Base-by-base conservation (phyloP, 2,113 vertebrate genomes). In the Onychostoma macrolepis region DNA sequence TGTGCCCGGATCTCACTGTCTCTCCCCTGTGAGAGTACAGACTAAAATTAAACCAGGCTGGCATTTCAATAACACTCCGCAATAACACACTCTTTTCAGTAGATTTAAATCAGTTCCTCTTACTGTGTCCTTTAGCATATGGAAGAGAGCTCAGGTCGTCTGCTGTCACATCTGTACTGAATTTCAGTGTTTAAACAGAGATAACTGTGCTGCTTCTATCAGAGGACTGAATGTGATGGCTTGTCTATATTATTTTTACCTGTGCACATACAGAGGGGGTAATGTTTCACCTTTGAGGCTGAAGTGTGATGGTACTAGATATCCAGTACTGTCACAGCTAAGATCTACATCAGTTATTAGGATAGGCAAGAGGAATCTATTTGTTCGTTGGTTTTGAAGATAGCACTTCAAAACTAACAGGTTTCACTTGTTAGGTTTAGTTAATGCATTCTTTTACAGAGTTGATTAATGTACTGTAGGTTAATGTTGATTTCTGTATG, bases 11-110 rank as follows among this genome's bases (percentile, higher is more conserved):
- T 85, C 85, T 83, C 72, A 77, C 80, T 71, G 30, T 65, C 80
- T 77, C 85, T 78, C 81, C 53, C 85, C 45, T 74, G 50, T 65
- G 86, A 43, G 80, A 75, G 58, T 33, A 53, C 15, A 7, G 58
- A 53, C 86, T 87, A 83, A 87, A 87, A 87, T 87, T 87, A 84
- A 82, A 87, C 71, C 86, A 69, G 84, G 61, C 79, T 83, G 84
- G 81, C 87, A 82, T 86, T 86, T 80, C 86, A 90, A 83, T 85
- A 87, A 82, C 67, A 90, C 56, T 89, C 86, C 72, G 90, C 90
- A 92, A 91, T 91, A 90, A 91, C 87, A 88, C 78, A 69, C 38
- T 91, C 83, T 90, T 89, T 41, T 90, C 86, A 87, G 61, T 89
- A 89, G 12, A 89, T 92, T 89, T 88, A 80, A 82, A 50, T 76